Evolutionary conservation across 2,888 invertebrate genomes (phyloP).

Genomic region (Pantelozetes paolii): DNA sequence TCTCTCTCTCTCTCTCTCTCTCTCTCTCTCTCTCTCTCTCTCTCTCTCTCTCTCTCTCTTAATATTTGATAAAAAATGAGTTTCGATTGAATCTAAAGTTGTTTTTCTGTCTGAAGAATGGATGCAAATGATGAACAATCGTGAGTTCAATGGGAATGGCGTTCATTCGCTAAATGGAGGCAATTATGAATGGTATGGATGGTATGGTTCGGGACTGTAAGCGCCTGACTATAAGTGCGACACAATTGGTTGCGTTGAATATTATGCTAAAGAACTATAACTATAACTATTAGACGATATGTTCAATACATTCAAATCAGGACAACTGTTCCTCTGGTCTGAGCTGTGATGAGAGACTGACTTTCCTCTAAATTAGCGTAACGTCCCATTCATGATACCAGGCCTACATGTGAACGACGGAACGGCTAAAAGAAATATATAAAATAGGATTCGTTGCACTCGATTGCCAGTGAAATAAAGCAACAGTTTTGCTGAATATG

Average conservation of each 20-base stretch:
- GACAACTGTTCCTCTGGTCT: conserved; percentile 23
- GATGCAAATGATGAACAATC: conserved; percentile 25
- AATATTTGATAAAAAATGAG: conserved; percentile 30
- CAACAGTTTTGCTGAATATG: conserved; percentile 4
- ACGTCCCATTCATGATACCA: conserved; percentile 32
- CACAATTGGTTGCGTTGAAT: conserved; percentile 32
- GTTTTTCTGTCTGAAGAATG: not conserved
- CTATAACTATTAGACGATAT: conserved; percentile 1
- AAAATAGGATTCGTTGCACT: conserved; percentile 30
- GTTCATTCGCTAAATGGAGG: conserved; percentile 24
- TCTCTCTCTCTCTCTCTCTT: not conserved
- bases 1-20: too few species aligned
- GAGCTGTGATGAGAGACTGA: conserved; percentile 9
- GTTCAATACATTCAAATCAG: not conserved
- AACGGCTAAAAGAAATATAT: conserved; percentile 15
- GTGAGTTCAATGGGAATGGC: too few species aligned
- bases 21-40: too few species aligned
- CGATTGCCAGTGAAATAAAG: conserved; percentile 1
- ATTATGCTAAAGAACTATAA: conserved; percentile 1
- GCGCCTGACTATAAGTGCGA: not conserved
- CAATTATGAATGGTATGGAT: conserved; percentile 29
- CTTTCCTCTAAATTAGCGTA: conserved; percentile 30
- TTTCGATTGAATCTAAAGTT: conserved; percentile 26
- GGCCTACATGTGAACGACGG: conserved; percentile 25
- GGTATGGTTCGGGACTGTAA: too few species aligned